Base-by-base conservation (phyloP, 2,113 vertebrate species). In the Oreochromis aureus region DNA sequence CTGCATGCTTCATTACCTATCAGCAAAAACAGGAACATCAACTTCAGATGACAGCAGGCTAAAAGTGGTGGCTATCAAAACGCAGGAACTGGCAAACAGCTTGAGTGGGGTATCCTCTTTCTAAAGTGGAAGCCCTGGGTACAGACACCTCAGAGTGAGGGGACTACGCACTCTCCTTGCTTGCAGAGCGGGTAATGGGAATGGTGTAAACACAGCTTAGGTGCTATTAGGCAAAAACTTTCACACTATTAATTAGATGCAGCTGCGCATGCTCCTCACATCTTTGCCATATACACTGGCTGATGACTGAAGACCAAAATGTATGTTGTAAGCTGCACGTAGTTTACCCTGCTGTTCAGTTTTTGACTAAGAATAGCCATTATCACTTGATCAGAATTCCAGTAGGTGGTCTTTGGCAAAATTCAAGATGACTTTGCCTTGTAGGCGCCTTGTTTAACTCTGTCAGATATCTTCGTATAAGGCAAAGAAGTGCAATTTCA, bases 51-150 rank as follows among this genome's bases (percentile, higher is more conserved):
- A 94, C 95, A 93, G 92, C 91, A 18, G 91, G 94, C 95, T 97
- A 97, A 96, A 96, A 95, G 88, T 90, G 93, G 95, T 90, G 83
- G 88, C 87, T 94, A 95, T 96, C 94, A 96, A 96, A 96, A 89
- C 61, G 84, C 82, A 85, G 55, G 86, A 86, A 94, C 94, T 95
- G 94, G 94, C 93, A 80, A 80, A n/a, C 41, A 87, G 90, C 86
- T 88, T 76, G 85, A 79, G 39, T 22, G 13, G 41, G 46, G 90
- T 93, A 59, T 96, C 93, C 51, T 16, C 89, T 96, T 96, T 93
- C 95, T 81, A 10, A 61, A 84, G 90, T 90, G 93, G 89, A 93
- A 94, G 80, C 87, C 92, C 91, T 84, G 85, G 34, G 83, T 89
- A 85, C 78, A 83, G 73, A 89, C 82, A 82, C 89, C 87, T 88